Evolutionary conservation across 1,140 invertebrate species (phyloP), one percentile per base, ranked within the genome.

Genomic region (Drosophila takahashii): DNA sequence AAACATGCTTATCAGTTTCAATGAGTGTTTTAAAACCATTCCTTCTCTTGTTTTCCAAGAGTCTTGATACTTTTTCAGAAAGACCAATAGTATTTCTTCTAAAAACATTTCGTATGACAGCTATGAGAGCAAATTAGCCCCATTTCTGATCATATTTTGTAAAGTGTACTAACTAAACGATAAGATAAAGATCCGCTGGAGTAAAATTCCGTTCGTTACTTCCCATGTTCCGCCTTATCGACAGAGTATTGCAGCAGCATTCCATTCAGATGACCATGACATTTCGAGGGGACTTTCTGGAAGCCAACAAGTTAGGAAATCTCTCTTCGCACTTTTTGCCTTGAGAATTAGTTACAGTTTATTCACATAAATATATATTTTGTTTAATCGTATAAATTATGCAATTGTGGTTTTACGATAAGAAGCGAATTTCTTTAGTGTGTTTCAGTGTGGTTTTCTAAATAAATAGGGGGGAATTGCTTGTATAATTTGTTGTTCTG

Each of bases 291-390:
- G 10, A 34, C 6, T 42, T 36, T 54, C 36, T 56, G 58, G 34
- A 54, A 64, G 16, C 29, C 51, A 64, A 53, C 37, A 15, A 73
- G 52, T 32, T 53, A 53, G 52, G 34, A 15, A 18, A 44, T 71
- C 27, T 39, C 48, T 66, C 57, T 29, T n/a, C 4, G 47, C 51
- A 9, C 53, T 77, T 83, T 89, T 83, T 89, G 84, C 84, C 84
- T 87, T 87, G 84, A 87, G 84, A 87, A 87, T 87, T 87, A 89
- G 84, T 89, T 87, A 87, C 84, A 87, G 79, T 87, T 87, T 87
- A 87, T 87, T 87, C 84, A 87, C 84, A 87, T 84, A 89, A 87
- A 89, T 79, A 89, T 79, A 79, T 84, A 64, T 84, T 59, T 84
- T 70, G 50, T 77, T 77, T 77, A 61, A 78, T 77, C 65, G 64